A percentile compares a stretch with the other conserved stretches of the same genome.
These are phyloP conservation scores for Leptopilina boulardi DNA, from an alignment of 1,140 invertebrate species.

Conservation along the genomic window DNA sequence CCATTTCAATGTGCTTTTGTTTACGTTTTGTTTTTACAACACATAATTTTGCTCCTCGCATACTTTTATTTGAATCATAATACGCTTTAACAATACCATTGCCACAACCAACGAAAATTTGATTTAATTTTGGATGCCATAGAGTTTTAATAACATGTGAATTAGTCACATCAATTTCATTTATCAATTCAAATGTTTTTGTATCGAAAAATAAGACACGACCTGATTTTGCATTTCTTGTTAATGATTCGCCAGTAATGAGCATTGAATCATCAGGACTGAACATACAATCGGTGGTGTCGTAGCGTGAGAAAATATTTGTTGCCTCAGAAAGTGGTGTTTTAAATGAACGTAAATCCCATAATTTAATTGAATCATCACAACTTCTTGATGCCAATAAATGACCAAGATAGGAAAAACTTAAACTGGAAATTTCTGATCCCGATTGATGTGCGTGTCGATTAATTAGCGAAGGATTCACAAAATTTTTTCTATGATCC, in stretches of 20 bases:
- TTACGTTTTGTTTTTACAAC: constrained; percentile 88
- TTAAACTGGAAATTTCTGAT: constrained; percentile 88
- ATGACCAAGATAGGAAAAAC: constrained; percentile 92
- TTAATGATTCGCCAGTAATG: constrained; percentile 91
- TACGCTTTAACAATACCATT: constrained; percentile 94
- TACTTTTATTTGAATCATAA: constrained; percentile 91
- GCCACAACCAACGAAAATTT: constrained; percentile 94
- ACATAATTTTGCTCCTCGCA: constrained; percentile 94
- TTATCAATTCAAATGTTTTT: constrained; percentile 85
- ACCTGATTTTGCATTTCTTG: constrained; percentile 83
- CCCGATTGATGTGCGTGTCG: constrained; percentile 89
- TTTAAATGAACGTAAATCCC: constrained; percentile 93
- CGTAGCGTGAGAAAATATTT: constrained; percentile 89
- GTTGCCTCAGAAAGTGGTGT: constrained; percentile 82
- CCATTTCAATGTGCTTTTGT: constrained; percentile 88
- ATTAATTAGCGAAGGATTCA: constrained; percentile 87
- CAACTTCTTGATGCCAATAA: constrained; percentile 88
- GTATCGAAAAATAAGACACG: constrained; percentile 89
- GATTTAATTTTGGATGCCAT: constrained; percentile 98
- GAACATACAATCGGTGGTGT: constrained; percentile 95
- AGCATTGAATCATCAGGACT: constrained; percentile 95
- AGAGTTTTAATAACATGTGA: constrained; percentile 91
- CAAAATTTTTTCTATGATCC: constrained; percentile 92
- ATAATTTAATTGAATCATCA: constrained; percentile 96
- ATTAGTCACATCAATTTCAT: constrained; percentile 85